Percentiles rank a stretch among this genome's conserved stretches.
Conservation (phyloP, 2,113 vertebrate species). For the Cacatua alba region DNA sequence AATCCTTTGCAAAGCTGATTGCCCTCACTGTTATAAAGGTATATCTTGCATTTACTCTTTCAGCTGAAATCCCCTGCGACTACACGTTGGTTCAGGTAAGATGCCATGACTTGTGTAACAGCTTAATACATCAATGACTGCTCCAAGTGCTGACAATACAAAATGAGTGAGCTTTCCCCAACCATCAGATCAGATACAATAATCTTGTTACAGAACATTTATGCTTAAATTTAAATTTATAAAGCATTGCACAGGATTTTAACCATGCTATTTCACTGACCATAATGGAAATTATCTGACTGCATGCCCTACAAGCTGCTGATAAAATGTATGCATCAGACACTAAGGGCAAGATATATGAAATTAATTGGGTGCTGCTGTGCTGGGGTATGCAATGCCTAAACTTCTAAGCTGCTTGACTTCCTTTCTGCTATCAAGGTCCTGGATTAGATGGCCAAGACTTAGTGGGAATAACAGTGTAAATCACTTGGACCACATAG, state of each 20-base stretch:
- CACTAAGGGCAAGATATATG: conserved; percentile 41
- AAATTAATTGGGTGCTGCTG: conserved; percentile 41
- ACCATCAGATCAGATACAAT: conserved; percentile 58
- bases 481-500: conserved; percentile 19
- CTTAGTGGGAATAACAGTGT: conserved; percentile 3
- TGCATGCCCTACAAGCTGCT: conserved; percentile 58
- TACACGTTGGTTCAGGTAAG: conserved; percentile 47
- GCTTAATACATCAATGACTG: conserved; percentile 67
- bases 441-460: conserved; percentile 10
- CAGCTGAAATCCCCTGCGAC: conserved; percentile 16
- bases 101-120: conserved; percentile 56
- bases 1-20: conserved; percentile 43
- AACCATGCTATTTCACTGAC: conserved; percentile 60
- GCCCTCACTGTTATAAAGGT: conserved; percentile 38
- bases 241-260: conserved; percentile 65
- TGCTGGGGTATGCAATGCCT: conserved; percentile 42
- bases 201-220: conserved; percentile 70
- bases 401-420: conserved; percentile 48
- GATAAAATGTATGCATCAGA: conserved; percentile 47
- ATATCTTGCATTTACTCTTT: conserved; percentile 35
- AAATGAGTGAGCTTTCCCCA: conserved; percentile 54
- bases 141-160: conserved; percentile 57
- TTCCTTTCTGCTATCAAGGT: conserved; percentile 42
- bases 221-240: conserved; percentile 69
- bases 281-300: conserved; percentile 62